Base-by-base conservation (phyloP, 1,140 invertebrate genomes). In the Bacillus rossius region DNA sequence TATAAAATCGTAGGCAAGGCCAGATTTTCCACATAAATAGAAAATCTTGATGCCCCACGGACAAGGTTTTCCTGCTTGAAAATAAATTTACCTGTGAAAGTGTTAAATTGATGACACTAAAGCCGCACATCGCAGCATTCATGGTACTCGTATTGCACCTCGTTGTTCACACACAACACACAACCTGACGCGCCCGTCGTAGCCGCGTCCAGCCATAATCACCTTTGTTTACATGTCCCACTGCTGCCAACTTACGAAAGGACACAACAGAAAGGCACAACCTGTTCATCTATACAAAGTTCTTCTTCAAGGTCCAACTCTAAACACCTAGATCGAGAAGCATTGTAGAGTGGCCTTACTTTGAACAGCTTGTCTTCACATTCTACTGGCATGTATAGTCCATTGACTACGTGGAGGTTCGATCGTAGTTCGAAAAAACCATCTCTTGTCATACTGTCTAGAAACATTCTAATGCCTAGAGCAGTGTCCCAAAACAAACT, bases 231-330 rank as follows among this genome's bases (percentile, higher is more conserved):
- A n/a, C n/a, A n/a, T n/a, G n/a, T n/a, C n/a, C n/a, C n/a, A n/a
- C n/a, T n/a, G n/a, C n/a, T n/a, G n/a, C n/a, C n/a, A n/a, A n/a
- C n/a, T n/a, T n/a, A n/a, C n/a, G n/a, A n/a, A n/a, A n/a, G n/a
- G n/a, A n/a, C n/a, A n/a, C n/a, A n/a, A n/a, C n/a, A n/a, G n/a
- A n/a, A 67, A 13, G 57, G 65, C 10, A 67, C 42, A 17, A 67
- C 67, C 37, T 64, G 61, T 49, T 67, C 65, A 59, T 67, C 65
- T 2, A 67, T 49, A 59, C 47, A 61, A 22, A 61, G 17, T 17
- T 59, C 41, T 48, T 52, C 49, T 41, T 64, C 54, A n/a, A 23
- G 19, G 20, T 40, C 26, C 16, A 67, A 38, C 47, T 52, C 37
- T 22, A 48, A 34, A 55, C 64, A 68, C 14, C 51, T 40, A 57